Evolutionary conservation across 2,797 vertebrate genomes (phyloP).

Genomic region (Gouania willdenowi): DNA sequence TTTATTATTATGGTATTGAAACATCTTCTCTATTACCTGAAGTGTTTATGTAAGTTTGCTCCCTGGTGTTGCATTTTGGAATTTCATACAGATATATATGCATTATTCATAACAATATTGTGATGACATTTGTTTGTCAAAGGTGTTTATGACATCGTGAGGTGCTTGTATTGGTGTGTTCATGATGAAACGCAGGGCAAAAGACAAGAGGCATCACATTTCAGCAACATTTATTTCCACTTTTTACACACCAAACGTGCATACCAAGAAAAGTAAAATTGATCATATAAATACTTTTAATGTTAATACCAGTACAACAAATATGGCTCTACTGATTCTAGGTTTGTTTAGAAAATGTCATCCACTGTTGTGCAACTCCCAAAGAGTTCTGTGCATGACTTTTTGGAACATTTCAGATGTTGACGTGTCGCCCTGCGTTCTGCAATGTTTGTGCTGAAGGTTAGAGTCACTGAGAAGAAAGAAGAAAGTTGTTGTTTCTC

Average conservation of each 20-base stretch:
- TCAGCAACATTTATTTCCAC: constrained; percentile 71
- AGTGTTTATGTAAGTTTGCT: no score
- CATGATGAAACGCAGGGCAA: no score
- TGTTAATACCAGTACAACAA: constrained; percentile 65
- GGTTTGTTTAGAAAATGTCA: constrained; percentile 46
- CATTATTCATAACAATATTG: no score
- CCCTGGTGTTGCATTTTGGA: no score
- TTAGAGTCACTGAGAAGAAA: constrained; percentile 26
- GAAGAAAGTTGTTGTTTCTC: constrained; percentile 12
- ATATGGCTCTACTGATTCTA: constrained; percentile 64
- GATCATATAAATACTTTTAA: constrained; percentile 66
- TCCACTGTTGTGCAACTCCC: constrained; percentile 34
- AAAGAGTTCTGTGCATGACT: constrained; percentile 27
- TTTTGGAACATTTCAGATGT: constrained; percentile 23
- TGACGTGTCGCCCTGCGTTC: constrained; percentile 19
- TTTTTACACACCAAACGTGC: constrained; percentile 71
- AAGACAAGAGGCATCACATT: no score
- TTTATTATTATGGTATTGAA: no score
- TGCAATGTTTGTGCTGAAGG: constrained; percentile 48
- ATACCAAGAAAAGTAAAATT: constrained; percentile 64
- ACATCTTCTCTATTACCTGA: no score
- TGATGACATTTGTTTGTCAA: no score
- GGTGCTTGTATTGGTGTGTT: no score
- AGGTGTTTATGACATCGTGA: no score
- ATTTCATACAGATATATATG: no score